Conservation (phyloP, 2,113 vertebrate genomes). For the Rhinopomastus cyanomelas region DNA sequence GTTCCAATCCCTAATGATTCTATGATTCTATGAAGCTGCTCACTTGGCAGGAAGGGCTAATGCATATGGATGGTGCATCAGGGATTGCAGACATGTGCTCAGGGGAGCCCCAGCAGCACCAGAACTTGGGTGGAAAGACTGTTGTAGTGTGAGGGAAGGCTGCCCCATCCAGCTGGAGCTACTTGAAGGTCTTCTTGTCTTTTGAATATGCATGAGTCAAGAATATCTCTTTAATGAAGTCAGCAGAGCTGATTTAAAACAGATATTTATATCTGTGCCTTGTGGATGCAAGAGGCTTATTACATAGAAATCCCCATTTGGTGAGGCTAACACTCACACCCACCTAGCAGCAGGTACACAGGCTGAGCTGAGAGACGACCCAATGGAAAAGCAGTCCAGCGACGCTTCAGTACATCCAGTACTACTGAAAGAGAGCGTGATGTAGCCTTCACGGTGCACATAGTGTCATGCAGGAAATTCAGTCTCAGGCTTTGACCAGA, state of each 20-base stretch:
- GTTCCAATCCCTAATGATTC: no score
- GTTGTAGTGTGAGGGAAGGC: background rate
- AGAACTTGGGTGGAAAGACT: background rate
- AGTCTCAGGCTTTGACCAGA: background rate
- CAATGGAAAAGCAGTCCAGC: background rate
- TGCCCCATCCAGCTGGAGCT: background rate
- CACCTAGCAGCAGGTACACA: background rate
- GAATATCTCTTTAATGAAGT: background rate
- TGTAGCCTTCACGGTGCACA: background rate
- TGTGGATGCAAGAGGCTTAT: background rate
- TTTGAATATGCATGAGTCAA: rapidly evolving
- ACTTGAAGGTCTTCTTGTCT: background rate
- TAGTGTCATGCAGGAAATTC: background rate
- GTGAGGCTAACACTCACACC: background rate
- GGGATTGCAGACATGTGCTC: background rate
- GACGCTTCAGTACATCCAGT: background rate
- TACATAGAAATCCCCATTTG: background rate
- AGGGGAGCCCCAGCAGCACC: background rate
- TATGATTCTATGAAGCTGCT: no score
- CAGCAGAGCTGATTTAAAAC: background rate
- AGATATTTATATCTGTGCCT: background rate
- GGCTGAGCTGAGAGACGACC: background rate
- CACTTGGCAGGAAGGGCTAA: background rate
- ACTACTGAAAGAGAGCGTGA: rapidly evolving
- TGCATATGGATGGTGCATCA: background rate